phyloP scores from a whole-genome alignment of 1,140 invertebrate genomes.

The Pseudachorutes palmiensis region DNA sequence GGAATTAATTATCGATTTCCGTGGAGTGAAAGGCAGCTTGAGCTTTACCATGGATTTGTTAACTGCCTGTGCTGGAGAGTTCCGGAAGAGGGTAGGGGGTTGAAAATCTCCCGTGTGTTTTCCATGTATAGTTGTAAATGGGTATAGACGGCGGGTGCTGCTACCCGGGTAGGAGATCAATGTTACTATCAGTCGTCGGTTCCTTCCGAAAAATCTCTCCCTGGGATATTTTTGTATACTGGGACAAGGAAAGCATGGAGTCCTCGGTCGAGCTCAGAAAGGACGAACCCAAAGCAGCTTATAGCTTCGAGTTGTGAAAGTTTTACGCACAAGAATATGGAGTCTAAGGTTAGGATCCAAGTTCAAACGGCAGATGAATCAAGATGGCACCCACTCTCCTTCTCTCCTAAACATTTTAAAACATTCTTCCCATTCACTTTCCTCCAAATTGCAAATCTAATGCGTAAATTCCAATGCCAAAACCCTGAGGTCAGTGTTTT shows the following conservation, averaged over 20 bases:
- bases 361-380: not conserved
- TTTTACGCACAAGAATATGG: constrained; percentile 2
- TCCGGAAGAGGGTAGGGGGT: not conserved
- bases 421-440: not conserved
- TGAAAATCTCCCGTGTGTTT: not conserved
- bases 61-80: not conserved
- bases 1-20: too few relatives aligned
- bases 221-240: too few relatives aligned
- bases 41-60: not conserved
- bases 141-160: not conserved
- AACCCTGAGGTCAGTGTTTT: not conserved
- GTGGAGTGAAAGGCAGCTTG: not conserved
- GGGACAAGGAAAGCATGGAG: too few relatives aligned
- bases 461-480: not conserved
- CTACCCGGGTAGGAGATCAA: not conserved
- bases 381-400: too few relatives aligned
- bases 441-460: not conserved
- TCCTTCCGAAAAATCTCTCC: too few relatives aligned
- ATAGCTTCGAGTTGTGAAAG: not conserved
- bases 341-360: constrained; percentile 18
- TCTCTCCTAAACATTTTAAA: not conserved
- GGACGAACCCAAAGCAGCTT: too few relatives aligned
- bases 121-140: not conserved
- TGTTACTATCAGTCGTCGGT: not conserved
- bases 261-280: too few relatives aligned